These are phyloP conservation scores for Wiebesia pumilae DNA, from an alignment of 1,140 invertebrate species.

Conservation along the genomic window DNA sequence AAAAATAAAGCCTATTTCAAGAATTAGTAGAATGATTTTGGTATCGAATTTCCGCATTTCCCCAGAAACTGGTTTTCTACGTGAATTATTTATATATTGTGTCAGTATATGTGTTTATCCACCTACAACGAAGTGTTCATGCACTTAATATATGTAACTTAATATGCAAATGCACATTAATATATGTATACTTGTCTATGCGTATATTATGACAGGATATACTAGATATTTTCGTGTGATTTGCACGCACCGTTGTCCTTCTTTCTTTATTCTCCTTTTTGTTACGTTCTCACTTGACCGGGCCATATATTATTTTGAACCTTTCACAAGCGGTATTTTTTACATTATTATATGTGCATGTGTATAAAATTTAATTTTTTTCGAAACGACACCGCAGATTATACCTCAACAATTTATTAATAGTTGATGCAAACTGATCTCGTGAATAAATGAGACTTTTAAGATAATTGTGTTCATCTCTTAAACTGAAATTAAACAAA, in stretches of 20 bases:
- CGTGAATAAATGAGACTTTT: background rate
- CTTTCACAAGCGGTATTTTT: background rate
- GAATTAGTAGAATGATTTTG: background rate
- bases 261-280: background rate
- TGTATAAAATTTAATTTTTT: background rate
- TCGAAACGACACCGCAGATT: background rate
- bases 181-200: background rate
- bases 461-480: too few species aligned
- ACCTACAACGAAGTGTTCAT: background rate
- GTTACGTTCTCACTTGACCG: background rate
- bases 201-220: background rate
- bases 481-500: too few species aligned
- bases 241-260: background rate
- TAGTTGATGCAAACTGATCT: background rate
- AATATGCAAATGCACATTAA: background rate
- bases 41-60: background rate
- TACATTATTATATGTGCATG: background rate
- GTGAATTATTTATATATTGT: background rate
- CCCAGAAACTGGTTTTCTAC: background rate
- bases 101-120: background rate
- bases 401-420: background rate
- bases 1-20: background rate
- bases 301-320: background rate
- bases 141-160: too few species aligned
- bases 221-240: slow-evolving; percentile 1